Conservation (phyloP, 1,140 invertebrate genomes). For the Rhynchophorus ferrugineus region DNA sequence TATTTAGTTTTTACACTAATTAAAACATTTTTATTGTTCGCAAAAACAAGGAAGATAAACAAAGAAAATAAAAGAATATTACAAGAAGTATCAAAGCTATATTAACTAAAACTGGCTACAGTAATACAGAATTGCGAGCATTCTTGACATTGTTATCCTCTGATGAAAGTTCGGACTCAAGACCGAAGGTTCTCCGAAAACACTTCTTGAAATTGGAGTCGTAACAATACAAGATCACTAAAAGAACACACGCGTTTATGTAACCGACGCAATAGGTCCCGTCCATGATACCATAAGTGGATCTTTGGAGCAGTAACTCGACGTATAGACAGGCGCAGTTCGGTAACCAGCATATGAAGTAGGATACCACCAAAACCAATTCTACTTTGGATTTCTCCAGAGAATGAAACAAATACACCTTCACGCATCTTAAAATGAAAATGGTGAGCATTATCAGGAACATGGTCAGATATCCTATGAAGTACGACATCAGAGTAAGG, state of each 20-base stretch:
- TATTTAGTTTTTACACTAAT: too few relatives aligned
- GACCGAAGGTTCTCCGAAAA: slow-evolving; percentile 17
- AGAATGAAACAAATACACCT: slow-evolving; percentile 8
- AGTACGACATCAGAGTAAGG: slow-evolving; percentile 2
- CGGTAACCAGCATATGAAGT: slow-evolving; percentile 26
- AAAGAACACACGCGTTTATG: slow-evolving; percentile 16
- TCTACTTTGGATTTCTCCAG: slow-evolving; percentile 15
- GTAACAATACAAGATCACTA: slow-evolving; percentile 21
- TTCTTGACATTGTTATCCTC: slow-evolving; percentile 5
- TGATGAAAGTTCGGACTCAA: neutral
- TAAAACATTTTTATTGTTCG: too few relatives aligned
- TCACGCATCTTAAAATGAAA: slow-evolving; percentile 17
- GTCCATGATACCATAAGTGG: neutral
- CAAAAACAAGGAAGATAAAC: too few relatives aligned
- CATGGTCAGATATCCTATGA: slow-evolving; percentile 7
- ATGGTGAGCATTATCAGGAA: slow-evolving; percentile 12
- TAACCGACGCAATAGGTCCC: slow-evolving; percentile 14
- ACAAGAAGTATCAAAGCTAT: too few relatives aligned
- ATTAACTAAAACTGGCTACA: too few relatives aligned
- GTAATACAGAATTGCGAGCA: slow-evolving; percentile 3
- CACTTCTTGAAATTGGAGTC: slow-evolving; percentile 21
- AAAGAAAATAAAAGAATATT: too few relatives aligned
- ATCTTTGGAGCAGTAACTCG: neutral
- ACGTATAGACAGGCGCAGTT: slow-evolving; percentile 14
- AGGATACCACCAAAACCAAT: slow-evolving; percentile 16